Percentiles rank a stretch among this genome's conserved stretches.
These are phyloP conservation scores for Camponotus fellah DNA, from an alignment of 2,888 invertebrate genomes.

Conservation along the genomic window DNA sequence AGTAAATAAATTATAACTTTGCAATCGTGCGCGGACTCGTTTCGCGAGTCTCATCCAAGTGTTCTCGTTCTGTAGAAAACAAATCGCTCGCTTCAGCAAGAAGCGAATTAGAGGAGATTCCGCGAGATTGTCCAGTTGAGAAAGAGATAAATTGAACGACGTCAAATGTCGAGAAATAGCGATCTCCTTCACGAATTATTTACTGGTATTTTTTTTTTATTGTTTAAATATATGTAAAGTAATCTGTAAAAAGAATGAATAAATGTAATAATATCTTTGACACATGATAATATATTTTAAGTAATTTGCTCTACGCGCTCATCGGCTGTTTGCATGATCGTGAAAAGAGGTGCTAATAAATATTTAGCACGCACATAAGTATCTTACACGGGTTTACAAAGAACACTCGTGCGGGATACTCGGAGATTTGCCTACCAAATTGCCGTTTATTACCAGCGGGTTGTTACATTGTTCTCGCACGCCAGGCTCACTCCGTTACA, in stretches of 20 bases:
- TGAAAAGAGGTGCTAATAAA: not conserved
- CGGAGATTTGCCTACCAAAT: slow-evolving; percentile 74
- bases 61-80: slow-evolving; percentile 20
- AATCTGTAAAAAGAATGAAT: not conserved
- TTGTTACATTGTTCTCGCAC: slow-evolving; percentile 73
- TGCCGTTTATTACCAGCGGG: slow-evolving; percentile 78
- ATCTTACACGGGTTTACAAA: slow-evolving; percentile 3
- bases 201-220: not conserved
- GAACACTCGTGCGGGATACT: slow-evolving; percentile 65
- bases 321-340: not conserved
- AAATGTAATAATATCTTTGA: not conserved
- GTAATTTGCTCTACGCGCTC: not conserved
- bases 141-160: not conserved
- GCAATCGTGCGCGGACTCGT: slow-evolving; percentile 67
- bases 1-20: slow-evolving; percentile 82
- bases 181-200: not conserved
- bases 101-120: not conserved
- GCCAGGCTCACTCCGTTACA: not conserved
- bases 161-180: not conserved
- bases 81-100: slow-evolving; percentile 13
- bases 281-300: not conserved
- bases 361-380: not conserved
- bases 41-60: not conserved
- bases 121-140: not conserved
- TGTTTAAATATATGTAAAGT: not conserved